Base-by-base conservation (phyloP, 2,888 invertebrate species). In the Aspidiotus destructor region DNA sequence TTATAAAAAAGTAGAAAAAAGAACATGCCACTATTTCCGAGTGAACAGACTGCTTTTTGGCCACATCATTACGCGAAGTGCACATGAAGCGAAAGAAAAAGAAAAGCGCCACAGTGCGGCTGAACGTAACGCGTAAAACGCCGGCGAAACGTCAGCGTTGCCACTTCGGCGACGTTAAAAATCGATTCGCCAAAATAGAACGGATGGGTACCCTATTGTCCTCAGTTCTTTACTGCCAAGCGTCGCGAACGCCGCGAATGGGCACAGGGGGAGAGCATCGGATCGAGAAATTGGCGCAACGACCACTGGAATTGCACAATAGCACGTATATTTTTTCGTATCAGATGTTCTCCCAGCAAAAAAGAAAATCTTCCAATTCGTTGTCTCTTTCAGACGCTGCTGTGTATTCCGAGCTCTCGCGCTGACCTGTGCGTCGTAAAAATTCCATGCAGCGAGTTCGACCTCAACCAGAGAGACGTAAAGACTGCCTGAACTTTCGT, bases 1-100 rank as follows among this genome's bases (percentile, higher is more conserved):
- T 28, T 28, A 41, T 42, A 61, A n/a, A 61, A 61, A 61, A 44
- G 44, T 42, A 64, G 10, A 57, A 64, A 64, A 41, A 53, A 65
- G 58, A 15, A 58, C 40, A 13, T 58, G 16, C 65, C 40, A 57
- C 65, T 63, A 17, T 16, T 61, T 41, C 58, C 41, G 58, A 65
- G 42, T 40, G 13, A 16, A 58, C 40, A 17, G 55, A 55, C 55
- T 55, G 17, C 16, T 55, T 58, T 28, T 58, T 58, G 58, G 40
- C 44, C 44, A n/a, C 44, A 61, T 42, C 42, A 17, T 42, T 17
- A n/a, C 28, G 42, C n/a, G 15, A 42, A 16, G 7, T n/a, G 10
- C 15, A 41, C n/a, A 15, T 40, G 13, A 61, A 42, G 42, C 9
- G 42, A 15, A 58, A 58, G 58, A 6, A 58, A 58, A 58, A 6